phyloP scores from a whole-genome alignment of 2,113 vertebrate genomes.

The Mesoclemmys tuberculata region DNA sequence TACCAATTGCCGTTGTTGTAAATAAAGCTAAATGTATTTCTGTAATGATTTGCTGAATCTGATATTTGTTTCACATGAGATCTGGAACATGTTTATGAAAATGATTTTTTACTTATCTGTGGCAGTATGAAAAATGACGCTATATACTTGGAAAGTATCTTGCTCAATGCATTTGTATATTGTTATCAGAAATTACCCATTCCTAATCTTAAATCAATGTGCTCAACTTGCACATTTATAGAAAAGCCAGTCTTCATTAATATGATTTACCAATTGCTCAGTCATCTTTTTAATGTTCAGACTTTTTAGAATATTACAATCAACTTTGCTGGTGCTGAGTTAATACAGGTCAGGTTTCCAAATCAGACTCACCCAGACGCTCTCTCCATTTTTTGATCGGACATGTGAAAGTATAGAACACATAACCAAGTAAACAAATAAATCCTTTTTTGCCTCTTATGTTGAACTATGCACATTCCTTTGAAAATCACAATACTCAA shows the following conservation, averaged over 20 bases:
- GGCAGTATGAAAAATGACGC: neutral
- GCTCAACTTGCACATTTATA: neutral
- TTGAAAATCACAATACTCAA: neutral
- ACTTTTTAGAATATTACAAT: neutral
- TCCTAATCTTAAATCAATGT: neutral
- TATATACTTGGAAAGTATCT: neutral
- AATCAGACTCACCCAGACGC: neutral
- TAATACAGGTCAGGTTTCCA: neutral
- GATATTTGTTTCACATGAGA: neutral
- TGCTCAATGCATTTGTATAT: neutral
- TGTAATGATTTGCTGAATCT: neutral
- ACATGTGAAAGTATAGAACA: neutral
- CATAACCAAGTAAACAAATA: neutral
- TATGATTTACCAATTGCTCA: neutral
- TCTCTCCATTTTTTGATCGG: neutral
- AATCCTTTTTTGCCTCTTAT: neutral
- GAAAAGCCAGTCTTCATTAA: neutral
- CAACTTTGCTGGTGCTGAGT: neutral
- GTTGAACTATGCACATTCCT: neutral
- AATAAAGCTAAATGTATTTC: neutral
- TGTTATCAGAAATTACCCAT: neutral
- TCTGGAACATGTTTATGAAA: neutral
- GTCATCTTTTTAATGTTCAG: neutral
- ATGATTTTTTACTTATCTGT: neutral
- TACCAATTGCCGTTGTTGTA: neutral